These are phyloP conservation scores for Chloroceryle inda DNA, from an alignment of 2,797 vertebrate species.

Conservation along the genomic window DNA sequence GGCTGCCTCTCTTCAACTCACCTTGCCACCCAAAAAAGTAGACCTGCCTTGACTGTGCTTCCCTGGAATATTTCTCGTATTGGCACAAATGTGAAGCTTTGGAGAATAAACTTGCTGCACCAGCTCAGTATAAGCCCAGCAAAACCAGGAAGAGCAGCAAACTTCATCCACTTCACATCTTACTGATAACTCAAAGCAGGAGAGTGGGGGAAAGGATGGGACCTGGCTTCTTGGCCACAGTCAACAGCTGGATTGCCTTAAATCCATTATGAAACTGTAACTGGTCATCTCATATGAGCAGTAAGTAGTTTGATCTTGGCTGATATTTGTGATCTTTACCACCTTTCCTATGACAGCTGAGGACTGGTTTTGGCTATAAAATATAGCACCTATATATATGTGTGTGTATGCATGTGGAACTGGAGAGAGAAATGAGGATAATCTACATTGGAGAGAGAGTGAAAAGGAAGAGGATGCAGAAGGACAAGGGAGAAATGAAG, in stretches of 20 bases:
- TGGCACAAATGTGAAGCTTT: fast-evolving
- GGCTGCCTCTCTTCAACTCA: background rate
- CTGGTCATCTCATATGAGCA: background rate
- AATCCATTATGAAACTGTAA: background rate
- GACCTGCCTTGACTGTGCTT: background rate
- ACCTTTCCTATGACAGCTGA: background rate
- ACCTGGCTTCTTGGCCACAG: background rate
- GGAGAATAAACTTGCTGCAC: background rate
- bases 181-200: background rate
- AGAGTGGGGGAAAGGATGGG: background rate
- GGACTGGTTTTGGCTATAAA: background rate
- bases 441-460: background rate
- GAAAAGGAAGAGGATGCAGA: background rate
- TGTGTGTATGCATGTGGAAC: background rate
- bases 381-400: background rate
- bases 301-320: background rate
- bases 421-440: background rate
- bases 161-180: background rate
- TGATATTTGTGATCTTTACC: background rate
- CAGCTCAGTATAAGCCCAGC: background rate
- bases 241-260: background rate
- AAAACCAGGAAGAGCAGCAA: background rate
- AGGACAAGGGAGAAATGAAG: background rate
- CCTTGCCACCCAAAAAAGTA: background rate
- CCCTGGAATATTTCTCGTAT: background rate